Base-by-base conservation (phyloP, 2,797 vertebrate genomes). In the Tokudaia muenninki region DNA sequence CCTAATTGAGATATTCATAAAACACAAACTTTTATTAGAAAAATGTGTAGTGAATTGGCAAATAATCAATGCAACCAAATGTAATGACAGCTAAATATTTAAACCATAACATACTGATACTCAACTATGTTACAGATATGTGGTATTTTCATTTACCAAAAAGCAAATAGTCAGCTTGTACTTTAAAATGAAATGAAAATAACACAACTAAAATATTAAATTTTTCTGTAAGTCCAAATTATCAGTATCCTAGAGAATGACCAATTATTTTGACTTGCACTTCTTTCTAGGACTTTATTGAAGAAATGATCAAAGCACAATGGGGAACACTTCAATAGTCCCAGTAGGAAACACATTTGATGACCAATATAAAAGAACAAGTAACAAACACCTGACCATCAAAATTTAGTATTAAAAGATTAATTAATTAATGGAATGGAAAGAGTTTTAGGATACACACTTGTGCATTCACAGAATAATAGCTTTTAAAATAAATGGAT, bases 101-200 rank as follows among this genome's bases (percentile, higher is more conserved):
- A 80, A 55, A 47, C 50, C 55, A n/a, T 70, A 94, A 87, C 3
- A 59, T 19, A 75, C 55, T 80, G n/a, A 89, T 75, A 75, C 4
- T 52, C 37, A 84, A 80, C 75, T 44, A 80, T 67, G 41, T n/a
- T 91, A 92, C 88, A 93, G 2, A 57, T 83, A 67, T 26, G 14
- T 29, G 22, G 26, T 13, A 59, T 79, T 94, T 92, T 87, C 47
- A 92, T 55, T 70, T 91, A 57, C 78, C 72, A 88, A 92, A 57
- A 77, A 57, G 65, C 6, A 94, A 81, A 90, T 59, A 82, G 74
- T 92, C 78, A 78, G 19, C 29, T 26, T 61, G 72, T 24, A 34
- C 17, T 91, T 81, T 65, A 41, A 74, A 50, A 61, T 26, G 24
- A 31, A 57, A 70, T 59, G 13, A 90, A 87, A 90, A 37, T 34